These are phyloP conservation scores for Pyrgus malvae DNA, from an alignment of 2,888 invertebrate genomes.

Conservation along the genomic window DNA sequence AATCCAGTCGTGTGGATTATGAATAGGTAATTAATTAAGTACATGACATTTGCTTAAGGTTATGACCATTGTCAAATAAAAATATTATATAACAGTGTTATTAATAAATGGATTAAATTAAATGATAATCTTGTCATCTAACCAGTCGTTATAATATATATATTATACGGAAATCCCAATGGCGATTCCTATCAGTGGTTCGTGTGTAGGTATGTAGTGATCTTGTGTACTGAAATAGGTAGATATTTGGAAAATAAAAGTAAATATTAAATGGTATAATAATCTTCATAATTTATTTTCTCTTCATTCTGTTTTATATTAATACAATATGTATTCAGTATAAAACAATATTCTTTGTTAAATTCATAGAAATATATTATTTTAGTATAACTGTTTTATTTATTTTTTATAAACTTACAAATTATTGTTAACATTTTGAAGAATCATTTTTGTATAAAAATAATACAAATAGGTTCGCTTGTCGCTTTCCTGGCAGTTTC, in stretches of 20 bases:
- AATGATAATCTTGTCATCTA: too few species aligned
- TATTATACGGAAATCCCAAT: too few species aligned
- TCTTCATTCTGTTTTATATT: slow-evolving; percentile 64
- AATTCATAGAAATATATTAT: slow-evolving; percentile 81
- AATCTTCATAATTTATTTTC: slow-evolving; percentile 80
- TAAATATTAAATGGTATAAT: slow-evolving; percentile 72
- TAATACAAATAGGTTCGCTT: slow-evolving; percentile 69
- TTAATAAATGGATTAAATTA: too few species aligned
- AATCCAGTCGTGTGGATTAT: too few species aligned
- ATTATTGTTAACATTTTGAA: slow-evolving; percentile 80
- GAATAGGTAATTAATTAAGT: too few species aligned
- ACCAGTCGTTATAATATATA: too few species aligned
- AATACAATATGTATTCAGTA: slow-evolving; percentile 80
- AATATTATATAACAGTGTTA: too few species aligned
- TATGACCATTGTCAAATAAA: too few species aligned
- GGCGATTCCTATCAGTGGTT: too few species aligned
- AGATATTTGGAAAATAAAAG: slow-evolving; percentile 52
- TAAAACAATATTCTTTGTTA: slow-evolving; percentile 82
- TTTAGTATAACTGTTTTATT: slow-evolving; percentile 78
- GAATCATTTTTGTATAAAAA: slow-evolving; percentile 76
- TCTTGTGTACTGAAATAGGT: neutral
- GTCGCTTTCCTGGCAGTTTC: slow-evolving; percentile 35
- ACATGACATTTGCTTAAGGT: too few species aligned
- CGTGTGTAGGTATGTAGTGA: too few species aligned
- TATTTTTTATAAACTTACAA: slow-evolving; percentile 79